Evolutionary conservation across 2,888 invertebrate species (phyloP), one percentile per base, ranked within the genome.

Genomic region (Hyalella azteca): DNA sequence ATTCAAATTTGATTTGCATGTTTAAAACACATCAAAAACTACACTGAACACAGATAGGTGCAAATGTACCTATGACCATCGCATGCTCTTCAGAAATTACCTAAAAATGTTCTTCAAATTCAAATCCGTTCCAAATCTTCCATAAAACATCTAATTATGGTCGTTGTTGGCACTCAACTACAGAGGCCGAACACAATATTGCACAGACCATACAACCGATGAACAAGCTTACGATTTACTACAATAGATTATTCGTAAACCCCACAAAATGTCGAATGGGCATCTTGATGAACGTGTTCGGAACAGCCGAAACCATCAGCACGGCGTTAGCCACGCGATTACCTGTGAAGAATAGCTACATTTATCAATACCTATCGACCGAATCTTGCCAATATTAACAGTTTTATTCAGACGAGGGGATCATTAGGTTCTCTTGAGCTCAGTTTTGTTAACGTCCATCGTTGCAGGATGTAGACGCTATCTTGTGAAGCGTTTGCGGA

Each of bases 321-420:
- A 36, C 66, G 32, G 66, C 66, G 54, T 66, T 66, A 32, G 39
- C 66, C 39, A 29, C 19, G 32, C 66, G 66, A 66, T 66, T 66
- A 66, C 29, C 66, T 66, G 32, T 66, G 66, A 66, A 29, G 66
- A 66, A 66, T 66, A 66, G 66, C 66, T n/a, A 36, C 66, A 66
- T 66, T 66, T 66, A 66, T 66, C 66, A 66, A 66, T 66, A 36
- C 66, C 36, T 66, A 66, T 66, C 66, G 32, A 36, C 19, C 13
- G 19, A 66, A 66, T 66, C 66, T 66, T 66, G 66, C 66, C 66
- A 66, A 66, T 66, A 66, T 66, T 66, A 66, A 66, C 66, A 66
- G 66, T 66, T 66, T 66, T 66, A 66, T 66, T 66, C 66, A 66
- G 66, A 66, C 36, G 66, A 66, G 66, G 66, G 4, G 66, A 19